These are phyloP conservation scores for Abscondita cerata DNA, from an alignment of 2,888 invertebrate genomes.

Conservation along the genomic window DNA sequence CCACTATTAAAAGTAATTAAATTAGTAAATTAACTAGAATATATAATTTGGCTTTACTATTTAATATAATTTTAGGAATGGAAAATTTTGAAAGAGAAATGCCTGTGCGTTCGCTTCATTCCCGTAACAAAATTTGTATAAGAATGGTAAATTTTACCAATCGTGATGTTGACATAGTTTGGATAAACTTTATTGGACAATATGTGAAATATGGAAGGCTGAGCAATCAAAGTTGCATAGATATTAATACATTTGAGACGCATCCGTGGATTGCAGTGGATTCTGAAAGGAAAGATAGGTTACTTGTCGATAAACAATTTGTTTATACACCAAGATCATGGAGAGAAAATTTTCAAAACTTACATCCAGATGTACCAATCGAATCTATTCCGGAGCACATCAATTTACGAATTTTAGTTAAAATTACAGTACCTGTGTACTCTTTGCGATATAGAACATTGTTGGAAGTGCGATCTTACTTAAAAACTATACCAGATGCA, in stretches of 20 bases:
- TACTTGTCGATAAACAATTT: conserved; percentile 63
- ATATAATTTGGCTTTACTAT: no score
- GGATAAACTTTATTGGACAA: conserved; percentile 78
- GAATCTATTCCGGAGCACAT: not conserved
- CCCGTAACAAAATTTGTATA: conserved; percentile 60
- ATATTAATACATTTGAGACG: conserved; percentile 77
- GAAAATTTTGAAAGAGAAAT: not conserved
- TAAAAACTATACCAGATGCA: conserved; percentile 54
- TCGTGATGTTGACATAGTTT: conserved; percentile 67
- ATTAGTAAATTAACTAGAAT: no score
- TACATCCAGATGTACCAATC: conserved; percentile 1
- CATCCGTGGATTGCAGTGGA: conserved; percentile 89
- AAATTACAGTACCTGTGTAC: conserved; percentile 63
- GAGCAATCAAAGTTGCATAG: conserved; percentile 61
- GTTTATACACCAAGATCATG: conserved; percentile 60
- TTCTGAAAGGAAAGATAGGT: conserved; percentile 69
- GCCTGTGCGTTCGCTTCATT: conserved; percentile 53
- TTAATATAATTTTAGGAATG: no score
- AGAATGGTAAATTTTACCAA: conserved; percentile 69
- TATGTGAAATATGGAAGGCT: conserved; percentile 68
- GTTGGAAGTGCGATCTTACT: conserved; percentile 57
- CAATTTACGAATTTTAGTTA: conserved; percentile 56
- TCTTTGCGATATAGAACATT: conserved; percentile 60
- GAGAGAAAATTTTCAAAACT: conserved; percentile 37
- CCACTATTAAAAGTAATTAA: no score